A percentile compares a stretch with the other conserved stretches of the same genome.
These are phyloP conservation scores for Leptobrachium ailaonicum DNA, from an alignment of 2,113 vertebrate genomes.

Conservation along the genomic window DNA sequence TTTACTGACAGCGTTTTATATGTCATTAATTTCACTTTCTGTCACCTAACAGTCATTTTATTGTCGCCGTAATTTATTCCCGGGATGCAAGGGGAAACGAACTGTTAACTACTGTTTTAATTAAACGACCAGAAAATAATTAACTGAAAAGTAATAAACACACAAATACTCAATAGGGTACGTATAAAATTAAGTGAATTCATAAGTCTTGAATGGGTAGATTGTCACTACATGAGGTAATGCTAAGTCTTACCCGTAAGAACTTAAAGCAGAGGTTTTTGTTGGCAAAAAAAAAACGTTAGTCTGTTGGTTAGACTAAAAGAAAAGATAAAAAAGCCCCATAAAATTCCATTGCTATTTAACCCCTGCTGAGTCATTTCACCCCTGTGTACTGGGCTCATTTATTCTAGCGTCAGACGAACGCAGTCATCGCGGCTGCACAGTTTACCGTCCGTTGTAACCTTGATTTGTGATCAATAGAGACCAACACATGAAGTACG, in stretches of 20 bases:
- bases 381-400: too few species aligned
- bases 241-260: not conserved
- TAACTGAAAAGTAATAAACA: constrained; percentile 57
- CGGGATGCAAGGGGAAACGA: constrained; percentile 59
- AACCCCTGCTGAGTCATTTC: too few species aligned
- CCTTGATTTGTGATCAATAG: too few species aligned
- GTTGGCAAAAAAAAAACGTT: not conserved
- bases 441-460: too few species aligned
- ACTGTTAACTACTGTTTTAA: constrained; percentile 59
- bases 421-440: too few species aligned
- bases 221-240: not conserved
- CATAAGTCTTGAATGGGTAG: constrained; percentile 35
- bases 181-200: constrained; percentile 52
- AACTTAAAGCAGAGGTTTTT: not conserved
- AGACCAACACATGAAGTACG: too few species aligned
- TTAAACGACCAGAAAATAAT: constrained; percentile 54
- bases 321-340: too few species aligned
- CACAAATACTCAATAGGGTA: constrained; percentile 55
- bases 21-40: constrained; percentile 61
- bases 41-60: constrained; percentile 52
- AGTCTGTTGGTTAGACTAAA: too few species aligned
- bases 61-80: constrained; percentile 60
- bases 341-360: too few species aligned
- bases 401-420: too few species aligned
- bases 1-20: constrained; percentile 60